Evolutionary conservation across 2,113 vertebrate genomes (phyloP).

Genomic region (Miniopterus natalensis): DNA sequence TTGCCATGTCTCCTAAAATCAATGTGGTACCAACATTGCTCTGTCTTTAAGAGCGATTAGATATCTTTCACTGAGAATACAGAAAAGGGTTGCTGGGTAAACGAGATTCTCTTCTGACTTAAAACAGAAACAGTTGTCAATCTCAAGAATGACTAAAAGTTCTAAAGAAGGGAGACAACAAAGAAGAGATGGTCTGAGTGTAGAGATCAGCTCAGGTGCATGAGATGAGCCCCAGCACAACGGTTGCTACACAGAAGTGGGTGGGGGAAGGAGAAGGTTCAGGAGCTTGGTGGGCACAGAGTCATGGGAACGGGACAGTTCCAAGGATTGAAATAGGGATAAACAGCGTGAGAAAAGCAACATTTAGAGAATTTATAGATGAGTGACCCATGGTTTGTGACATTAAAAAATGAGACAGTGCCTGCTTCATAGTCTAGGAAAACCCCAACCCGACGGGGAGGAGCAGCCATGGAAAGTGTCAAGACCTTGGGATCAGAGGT

Average conservation of each 20-base stretch:
- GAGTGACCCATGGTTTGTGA: slow-evolving; percentile 65
- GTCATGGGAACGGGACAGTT: slow-evolving; percentile 21
- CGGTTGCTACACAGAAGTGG: not conserved
- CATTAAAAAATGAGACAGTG: slow-evolving; percentile 66
- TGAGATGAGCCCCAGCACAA: not conserved
- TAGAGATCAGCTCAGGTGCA: not conserved
- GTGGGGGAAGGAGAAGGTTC: not conserved
- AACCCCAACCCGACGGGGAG: not conserved
- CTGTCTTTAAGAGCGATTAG: not conserved
- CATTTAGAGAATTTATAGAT: slow-evolving; percentile 63
- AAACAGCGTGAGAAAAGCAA: not conserved
- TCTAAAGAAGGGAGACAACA: not conserved
- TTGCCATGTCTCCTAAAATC: not conserved
- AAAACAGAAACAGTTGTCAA: not conserved
- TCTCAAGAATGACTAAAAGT: not conserved
- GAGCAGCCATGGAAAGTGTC: slow-evolving; percentile 2
- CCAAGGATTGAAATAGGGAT: slow-evolving; percentile 66
- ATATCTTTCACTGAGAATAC: not conserved
- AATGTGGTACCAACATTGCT: not conserved
- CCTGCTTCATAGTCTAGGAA: slow-evolving; percentile 59
- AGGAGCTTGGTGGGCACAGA: slow-evolving; percentile 29
- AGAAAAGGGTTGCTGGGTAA: not conserved
- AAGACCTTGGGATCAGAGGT: not conserved
- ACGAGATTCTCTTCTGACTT: not conserved
- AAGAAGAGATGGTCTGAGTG: not conserved